A percentile compares a stretch with the other conserved stretches of the same genome.
Evolutionary conservation across 2,113 vertebrate genomes (phyloP).

Genomic region (Drymodes brunneopygia): DNA sequence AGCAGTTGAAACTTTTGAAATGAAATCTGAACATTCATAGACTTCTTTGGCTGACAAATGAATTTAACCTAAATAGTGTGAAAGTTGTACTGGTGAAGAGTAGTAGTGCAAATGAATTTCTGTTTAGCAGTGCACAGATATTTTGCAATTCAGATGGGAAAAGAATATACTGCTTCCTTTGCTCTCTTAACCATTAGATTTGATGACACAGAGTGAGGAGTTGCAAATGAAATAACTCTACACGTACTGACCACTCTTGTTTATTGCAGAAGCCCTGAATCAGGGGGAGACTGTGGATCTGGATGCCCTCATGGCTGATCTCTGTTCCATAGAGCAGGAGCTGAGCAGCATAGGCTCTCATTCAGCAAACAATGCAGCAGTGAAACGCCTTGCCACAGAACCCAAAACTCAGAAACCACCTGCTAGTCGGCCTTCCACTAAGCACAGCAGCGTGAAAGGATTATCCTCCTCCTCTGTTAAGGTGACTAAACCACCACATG

Average conservation of each 20-base stretch:
- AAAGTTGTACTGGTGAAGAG: not conserved
- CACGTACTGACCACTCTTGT: not conserved
- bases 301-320: constrained; percentile 97
- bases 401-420: constrained; percentile 78
- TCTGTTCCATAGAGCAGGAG: constrained; percentile 97
- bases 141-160: not conserved
- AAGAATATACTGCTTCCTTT: not conserved
- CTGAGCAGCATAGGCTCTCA: constrained; percentile 88
- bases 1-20: not conserved
- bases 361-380: constrained; percentile 77
- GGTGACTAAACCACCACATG: constrained; percentile 71
- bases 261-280: constrained; percentile 90
- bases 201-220: not conserved
- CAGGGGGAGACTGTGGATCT: constrained; percentile 95
- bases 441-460: constrained; percentile 80
- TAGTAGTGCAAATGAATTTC: not conserved
- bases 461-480: constrained; percentile 69
- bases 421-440: constrained; percentile 73
- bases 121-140: not conserved
- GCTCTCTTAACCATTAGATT: not conserved
- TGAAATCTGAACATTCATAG: not conserved
- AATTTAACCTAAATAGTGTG: not conserved
- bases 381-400: constrained; percentile 77
- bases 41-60: not conserved
- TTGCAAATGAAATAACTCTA: not conserved